phyloP scores from a whole-genome alignment of 2,797 vertebrate species.

The Dromococcyx pavoninus region DNA sequence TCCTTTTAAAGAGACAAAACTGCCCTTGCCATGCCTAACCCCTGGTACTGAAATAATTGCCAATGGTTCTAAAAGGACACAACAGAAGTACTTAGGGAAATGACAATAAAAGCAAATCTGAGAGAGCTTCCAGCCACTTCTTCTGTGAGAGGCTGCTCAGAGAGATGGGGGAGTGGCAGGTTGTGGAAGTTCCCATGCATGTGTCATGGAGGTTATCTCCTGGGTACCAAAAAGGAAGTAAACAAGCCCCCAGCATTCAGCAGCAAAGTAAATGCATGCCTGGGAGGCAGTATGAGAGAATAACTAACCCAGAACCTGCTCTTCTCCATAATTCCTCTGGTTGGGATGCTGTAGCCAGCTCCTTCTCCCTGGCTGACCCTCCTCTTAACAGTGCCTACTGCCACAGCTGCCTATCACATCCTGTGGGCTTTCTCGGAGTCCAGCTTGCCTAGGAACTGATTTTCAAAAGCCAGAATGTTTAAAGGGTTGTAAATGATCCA shows the following conservation, averaged over 20 bases:
- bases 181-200: neutral
- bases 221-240: neutral
- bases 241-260: neutral
- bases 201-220: neutral
- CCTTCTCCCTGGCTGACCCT: neutral
- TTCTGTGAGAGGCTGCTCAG: neutral
- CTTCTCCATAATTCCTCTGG: neutral
- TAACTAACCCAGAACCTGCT: neutral
- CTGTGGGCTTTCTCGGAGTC: fast-evolving
- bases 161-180: neutral
- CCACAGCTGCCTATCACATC: neutral
- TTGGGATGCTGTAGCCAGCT: neutral
- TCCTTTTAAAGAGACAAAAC: neutral
- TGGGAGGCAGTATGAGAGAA: neutral
- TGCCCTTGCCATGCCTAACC: neutral
- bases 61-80: neutral
- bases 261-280: fast-evolving
- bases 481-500: neutral
- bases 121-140: neutral
- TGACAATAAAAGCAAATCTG: neutral
- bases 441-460: neutral
- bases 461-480: neutral
- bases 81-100: neutral
- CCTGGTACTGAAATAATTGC: neutral
- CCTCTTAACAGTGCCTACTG: neutral